phyloP scores from a whole-genome alignment of 2,888 invertebrate genomes.

The Gerosis bhagava region DNA sequence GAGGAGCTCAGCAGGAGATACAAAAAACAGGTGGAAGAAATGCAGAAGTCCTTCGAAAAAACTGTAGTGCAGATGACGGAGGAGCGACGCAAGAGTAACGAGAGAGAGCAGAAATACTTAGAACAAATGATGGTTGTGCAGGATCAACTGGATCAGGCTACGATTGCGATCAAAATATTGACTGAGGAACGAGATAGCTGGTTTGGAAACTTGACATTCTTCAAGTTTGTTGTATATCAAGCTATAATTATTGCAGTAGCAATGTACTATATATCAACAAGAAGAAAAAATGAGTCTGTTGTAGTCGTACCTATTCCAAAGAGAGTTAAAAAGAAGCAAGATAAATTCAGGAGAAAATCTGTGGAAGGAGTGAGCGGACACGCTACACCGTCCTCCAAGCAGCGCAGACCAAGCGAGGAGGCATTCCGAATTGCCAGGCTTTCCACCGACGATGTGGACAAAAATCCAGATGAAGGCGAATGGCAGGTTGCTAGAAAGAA shows the following conservation, averaged over 20 bases:
- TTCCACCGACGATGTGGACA: constrained; percentile 81
- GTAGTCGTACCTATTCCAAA: constrained; percentile 54
- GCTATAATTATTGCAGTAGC: constrained; percentile 71
- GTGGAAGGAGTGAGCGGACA: constrained; percentile 84
- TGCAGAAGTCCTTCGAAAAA: constrained; percentile 92
- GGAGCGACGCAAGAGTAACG: constrained; percentile 86
- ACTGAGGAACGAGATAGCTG: constrained; percentile 85
- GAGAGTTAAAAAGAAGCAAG: constrained; percentile 61
- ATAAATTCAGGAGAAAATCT: constrained; percentile 82
- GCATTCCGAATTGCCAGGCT: constrained; percentile 83
- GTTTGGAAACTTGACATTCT: constrained; percentile 81
- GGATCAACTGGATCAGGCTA: constrained; percentile 84
- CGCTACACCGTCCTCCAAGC: constrained; percentile 77
- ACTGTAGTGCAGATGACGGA: constrained; percentile 88
- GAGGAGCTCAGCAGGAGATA: constrained; percentile 97
- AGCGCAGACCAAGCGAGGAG: constrained; percentile 89
- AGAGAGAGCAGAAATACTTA: constrained; percentile 89
- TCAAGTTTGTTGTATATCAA: constrained; percentile 78
- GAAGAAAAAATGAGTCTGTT: constrained; percentile 57
- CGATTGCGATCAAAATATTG: constrained; percentile 81
- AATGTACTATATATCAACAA: constrained; percentile 76
- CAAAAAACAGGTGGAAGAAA: constrained; percentile 97
- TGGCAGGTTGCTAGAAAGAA: constrained; percentile 75
- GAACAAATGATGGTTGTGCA: constrained; percentile 88
- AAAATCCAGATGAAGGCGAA: constrained; percentile 70